Evolutionary conservation across 2,888 invertebrate genomes (phyloP).

Genomic region (Taphrorychus bicolor): DNA sequence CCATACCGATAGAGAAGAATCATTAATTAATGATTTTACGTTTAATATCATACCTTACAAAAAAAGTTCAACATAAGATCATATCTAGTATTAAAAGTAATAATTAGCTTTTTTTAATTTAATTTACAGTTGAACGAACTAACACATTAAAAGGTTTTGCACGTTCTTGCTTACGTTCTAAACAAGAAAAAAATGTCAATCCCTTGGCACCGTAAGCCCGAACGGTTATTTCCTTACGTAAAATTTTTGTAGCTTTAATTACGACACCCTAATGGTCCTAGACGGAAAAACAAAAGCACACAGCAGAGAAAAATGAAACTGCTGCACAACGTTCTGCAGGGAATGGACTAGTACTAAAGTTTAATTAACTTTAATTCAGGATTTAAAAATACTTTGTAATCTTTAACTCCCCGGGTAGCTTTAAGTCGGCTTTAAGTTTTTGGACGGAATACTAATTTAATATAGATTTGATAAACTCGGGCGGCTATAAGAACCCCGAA

Average conservation of each 20-base stretch:
- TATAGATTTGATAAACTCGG: slow-evolving; percentile 30
- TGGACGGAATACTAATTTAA: slow-evolving; percentile 29
- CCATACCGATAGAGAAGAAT: no score
- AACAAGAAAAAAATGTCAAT: slow-evolving; percentile 4
- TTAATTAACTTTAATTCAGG: slow-evolving; percentile 38
- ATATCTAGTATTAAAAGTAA: no score
- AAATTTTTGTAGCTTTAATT: slow-evolving; percentile 36
- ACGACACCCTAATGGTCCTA: slow-evolving; percentile 14
- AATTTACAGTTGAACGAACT: no score
- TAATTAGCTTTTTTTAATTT: no score
- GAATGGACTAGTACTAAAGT: slow-evolving; percentile 25
- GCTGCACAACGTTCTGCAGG: slow-evolving; percentile 19
- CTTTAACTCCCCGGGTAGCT: slow-evolving; percentile 27
- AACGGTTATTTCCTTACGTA: slow-evolving; percentile 19
- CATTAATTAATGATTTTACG: no score
- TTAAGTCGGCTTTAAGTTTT: slow-evolving; percentile 31
- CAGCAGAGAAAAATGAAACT: slow-evolving; percentile 21
- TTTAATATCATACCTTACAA: no score
- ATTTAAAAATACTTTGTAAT: slow-evolving; percentile 41
- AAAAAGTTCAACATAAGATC: no score
- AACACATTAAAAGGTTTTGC: neutral
- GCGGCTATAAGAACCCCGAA: slow-evolving; percentile 7
- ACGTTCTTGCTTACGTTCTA: slow-evolving; percentile 1
- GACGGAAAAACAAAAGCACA: slow-evolving; percentile 18
- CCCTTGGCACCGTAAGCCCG: slow-evolving; percentile 8